These are phyloP conservation scores for Taeniopygia guttata DNA, from an alignment of 2,797 vertebrate genomes.

Conservation along the genomic window DNA sequence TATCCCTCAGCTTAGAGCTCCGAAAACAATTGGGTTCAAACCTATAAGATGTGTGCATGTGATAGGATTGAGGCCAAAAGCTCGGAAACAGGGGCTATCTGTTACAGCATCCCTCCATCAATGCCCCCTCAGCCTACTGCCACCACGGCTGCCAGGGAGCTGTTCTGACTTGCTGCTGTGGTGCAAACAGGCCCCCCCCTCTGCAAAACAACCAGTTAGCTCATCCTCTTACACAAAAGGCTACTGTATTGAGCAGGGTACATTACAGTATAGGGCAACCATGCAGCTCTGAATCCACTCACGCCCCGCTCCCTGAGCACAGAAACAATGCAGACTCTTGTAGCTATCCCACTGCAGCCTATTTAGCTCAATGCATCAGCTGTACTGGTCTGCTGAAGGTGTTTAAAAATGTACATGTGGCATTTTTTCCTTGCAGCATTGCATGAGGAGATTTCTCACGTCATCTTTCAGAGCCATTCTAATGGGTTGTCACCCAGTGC, in stretches of 20 bases:
- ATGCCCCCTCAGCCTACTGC: neutral
- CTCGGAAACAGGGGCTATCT: neutral
- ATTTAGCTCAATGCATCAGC: constrained; percentile 1
- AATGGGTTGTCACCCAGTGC: neutral
- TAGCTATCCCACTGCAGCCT: neutral
- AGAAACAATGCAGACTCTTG: constrained; percentile 40
- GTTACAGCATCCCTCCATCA: neutral
- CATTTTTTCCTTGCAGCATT: neutral
- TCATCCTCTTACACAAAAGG: constrained; percentile 58
- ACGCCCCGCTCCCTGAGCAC: neutral
- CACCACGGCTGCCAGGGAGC: neutral
- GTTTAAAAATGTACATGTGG: constrained; percentile 10
- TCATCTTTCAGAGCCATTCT: neutral
- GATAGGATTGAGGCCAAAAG: neutral
- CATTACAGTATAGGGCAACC: constrained; percentile 53
- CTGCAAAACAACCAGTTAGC: constrained; percentile 30
- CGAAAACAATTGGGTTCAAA: constrained; percentile 43
- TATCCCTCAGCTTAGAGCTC: constrained; percentile 27
- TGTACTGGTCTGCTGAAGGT: constrained; percentile 19
- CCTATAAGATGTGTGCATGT: neutral
- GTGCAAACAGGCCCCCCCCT: neutral
- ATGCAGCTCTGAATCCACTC: constrained; percentile 19
- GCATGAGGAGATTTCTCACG: constrained; percentile 8
- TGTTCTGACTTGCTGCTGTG: constrained; percentile 7
- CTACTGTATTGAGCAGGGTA: constrained; percentile 38